These are phyloP conservation scores for Nebria salina DNA, from an alignment of 2,888 invertebrate genomes.

Conservation along the genomic window DNA sequence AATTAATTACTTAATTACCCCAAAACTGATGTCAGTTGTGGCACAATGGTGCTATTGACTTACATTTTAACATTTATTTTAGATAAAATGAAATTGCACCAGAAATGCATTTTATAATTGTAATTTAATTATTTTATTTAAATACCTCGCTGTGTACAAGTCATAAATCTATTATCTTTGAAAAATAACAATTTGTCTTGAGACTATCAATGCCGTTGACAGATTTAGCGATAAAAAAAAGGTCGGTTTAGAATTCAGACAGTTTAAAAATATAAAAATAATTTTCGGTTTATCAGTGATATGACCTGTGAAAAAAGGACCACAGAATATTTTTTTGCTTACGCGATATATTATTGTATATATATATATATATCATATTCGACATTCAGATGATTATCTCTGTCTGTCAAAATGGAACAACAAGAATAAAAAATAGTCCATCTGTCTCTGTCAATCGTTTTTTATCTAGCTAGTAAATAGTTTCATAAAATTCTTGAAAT, in stretches of 20 bases:
- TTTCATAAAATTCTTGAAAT: background rate
- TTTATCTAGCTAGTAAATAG: background rate
- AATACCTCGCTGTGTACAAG: no score
- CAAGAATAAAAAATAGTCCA: conserved; percentile 15
- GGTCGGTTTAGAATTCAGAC: background rate
- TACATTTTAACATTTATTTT: background rate
- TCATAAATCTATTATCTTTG: no score
- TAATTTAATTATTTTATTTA: background rate
- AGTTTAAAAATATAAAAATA: background rate
- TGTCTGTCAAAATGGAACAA: conserved; percentile 30
- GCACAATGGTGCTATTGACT: background rate
- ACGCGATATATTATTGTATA: conserved; percentile 13
- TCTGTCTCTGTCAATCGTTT: background rate
- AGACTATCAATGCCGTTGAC: no score
- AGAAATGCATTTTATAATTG: background rate
- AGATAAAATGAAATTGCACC: background rate
- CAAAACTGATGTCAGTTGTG: background rate
- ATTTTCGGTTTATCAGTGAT: conserved; percentile 37
- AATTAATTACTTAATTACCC: background rate
- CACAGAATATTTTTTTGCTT: background rate
- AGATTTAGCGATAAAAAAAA: no score
- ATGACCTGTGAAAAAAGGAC: conserved; percentile 34
- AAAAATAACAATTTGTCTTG: no score
- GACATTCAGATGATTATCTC: conserved; percentile 36
- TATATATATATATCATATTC: conserved; percentile 26